A percentile compares a stretch with the other conserved stretches of the same genome.
phyloP scores from a whole-genome alignment of 2,888 invertebrate species.

The Tenthredo notha region DNA sequence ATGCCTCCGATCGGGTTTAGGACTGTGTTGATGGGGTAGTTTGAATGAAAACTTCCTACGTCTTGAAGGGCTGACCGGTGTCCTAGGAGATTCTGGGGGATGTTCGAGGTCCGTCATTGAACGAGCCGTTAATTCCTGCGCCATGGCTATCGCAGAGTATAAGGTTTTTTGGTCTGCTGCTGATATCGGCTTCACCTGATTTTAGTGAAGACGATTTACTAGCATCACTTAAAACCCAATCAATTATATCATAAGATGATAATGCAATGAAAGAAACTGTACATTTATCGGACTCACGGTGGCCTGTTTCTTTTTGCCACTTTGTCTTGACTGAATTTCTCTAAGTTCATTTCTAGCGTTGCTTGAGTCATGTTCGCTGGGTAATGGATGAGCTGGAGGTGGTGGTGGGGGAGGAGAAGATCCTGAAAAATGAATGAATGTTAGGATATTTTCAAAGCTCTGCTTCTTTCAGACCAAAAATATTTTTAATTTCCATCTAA shows the following conservation, averaged over 20 bases:
- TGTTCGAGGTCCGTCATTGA: slow-evolving; percentile 77
- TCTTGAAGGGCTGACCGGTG: slow-evolving; percentile 80
- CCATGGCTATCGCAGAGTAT: slow-evolving; percentile 95
- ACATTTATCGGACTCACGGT: slow-evolving; percentile 79
- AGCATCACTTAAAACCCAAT: too few relatives aligned
- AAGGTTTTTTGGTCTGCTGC: slow-evolving; percentile 95
- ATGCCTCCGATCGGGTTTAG: slow-evolving; percentile 88
- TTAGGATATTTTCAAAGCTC: background rate
- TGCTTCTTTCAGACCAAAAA: background rate
- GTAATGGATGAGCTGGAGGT: slow-evolving; percentile 69
- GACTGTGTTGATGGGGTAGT: slow-evolving; percentile 83
- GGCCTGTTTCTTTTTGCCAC: slow-evolving; percentile 81
- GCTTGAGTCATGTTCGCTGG: slow-evolving; percentile 80
- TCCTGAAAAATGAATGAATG: slow-evolving; percentile 58
- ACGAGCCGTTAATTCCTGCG: slow-evolving; percentile 91
- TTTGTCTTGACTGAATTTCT: slow-evolving; percentile 81
- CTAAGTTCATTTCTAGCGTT: slow-evolving; percentile 87
- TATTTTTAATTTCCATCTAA: slow-evolving; percentile 60
- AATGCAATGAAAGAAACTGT: slow-evolving; percentile 64
- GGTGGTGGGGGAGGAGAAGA: slow-evolving; percentile 75
- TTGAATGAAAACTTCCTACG: slow-evolving; percentile 90
- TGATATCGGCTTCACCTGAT: slow-evolving; percentile 94
- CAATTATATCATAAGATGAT: background rate
- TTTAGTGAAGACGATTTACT: slow-evolving; percentile 50
- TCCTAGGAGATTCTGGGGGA: slow-evolving; percentile 77